Evolutionary conservation across 2,888 invertebrate genomes (phyloP).

Genomic region (Craniophora ligustri): DNA sequence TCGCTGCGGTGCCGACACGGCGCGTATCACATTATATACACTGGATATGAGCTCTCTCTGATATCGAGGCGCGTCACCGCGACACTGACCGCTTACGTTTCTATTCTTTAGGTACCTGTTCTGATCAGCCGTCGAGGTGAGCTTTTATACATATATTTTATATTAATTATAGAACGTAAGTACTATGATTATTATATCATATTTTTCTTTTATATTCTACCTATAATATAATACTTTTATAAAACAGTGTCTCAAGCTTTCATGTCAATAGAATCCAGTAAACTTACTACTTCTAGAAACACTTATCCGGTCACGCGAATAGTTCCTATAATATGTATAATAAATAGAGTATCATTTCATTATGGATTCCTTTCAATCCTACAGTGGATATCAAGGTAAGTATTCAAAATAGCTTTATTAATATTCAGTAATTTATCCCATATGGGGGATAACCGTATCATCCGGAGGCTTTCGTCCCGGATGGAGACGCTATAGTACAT

Average conservation of each 20-base stretch:
- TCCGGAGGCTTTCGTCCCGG: neutral
- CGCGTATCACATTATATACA: constrained; percentile 45
- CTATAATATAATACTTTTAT: neutral
- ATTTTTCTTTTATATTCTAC: constrained; percentile 9
- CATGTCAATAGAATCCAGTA: constrained; percentile 2
- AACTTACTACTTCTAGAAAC: neutral
- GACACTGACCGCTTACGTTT: neutral
- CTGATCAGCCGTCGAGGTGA: neutral
- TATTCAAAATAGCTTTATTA: constrained; percentile 4
- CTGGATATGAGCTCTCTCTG: constrained; percentile 29
- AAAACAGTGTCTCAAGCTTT: constrained; percentile 1
- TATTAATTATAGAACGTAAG: constrained; percentile 17
- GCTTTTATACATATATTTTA: neutral
- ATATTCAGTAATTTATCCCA: neutral
- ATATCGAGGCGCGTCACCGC: neutral
- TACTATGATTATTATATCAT: constrained; percentile 23
- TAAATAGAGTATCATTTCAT: neutral
- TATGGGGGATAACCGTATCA: too few species aligned
- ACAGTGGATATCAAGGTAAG: constrained; percentile 11
- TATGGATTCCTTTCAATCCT: constrained; percentile 12
- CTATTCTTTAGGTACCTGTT: neutral
- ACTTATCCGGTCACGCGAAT: constrained; percentile 10
- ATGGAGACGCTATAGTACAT: neutral
- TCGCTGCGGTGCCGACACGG: neutral
- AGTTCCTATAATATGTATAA: neutral